These are phyloP conservation scores for Poeciliopsis retropinna DNA, from an alignment of 2,113 vertebrate genomes.

Conservation along the genomic window DNA sequence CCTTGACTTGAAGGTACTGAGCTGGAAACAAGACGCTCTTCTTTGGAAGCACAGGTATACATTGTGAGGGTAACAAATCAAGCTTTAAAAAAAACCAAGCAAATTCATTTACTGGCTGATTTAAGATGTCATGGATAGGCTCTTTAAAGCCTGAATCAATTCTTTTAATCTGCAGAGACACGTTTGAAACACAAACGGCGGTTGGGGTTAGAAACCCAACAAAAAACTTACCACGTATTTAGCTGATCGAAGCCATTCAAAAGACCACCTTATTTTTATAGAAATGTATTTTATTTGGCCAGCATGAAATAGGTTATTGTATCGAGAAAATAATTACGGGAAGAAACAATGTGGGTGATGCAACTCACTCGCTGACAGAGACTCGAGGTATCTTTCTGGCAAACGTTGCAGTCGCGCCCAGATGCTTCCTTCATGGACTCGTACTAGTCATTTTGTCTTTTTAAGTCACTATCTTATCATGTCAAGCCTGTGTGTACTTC, in stretches of 20 bases:
- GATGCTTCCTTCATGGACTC: neutral
- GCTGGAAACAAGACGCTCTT: neutral
- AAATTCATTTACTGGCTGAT: neutral
- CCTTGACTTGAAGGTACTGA: neutral
- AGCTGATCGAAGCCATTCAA: neutral
- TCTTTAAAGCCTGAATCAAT: neutral
- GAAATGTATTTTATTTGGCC: neutral
- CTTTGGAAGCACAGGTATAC: neutral
- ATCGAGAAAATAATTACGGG: neutral
- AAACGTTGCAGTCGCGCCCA: neutral
- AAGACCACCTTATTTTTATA: neutral
- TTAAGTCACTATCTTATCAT: neutral
- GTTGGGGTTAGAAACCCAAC: no score
- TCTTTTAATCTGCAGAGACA: neutral
- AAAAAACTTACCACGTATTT: neutral
- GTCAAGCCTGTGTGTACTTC: neutral
- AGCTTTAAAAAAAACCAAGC: neutral
- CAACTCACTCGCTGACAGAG: neutral
- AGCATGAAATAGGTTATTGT: neutral
- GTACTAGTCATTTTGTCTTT: neutral
- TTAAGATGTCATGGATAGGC: neutral
- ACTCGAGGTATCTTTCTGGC: neutral
- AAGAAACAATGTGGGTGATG: neutral
- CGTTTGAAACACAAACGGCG: neutral
- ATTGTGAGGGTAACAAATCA: neutral